A percentile compares a stretch with the other conserved stretches of the same genome.
Conservation (phyloP, 1,140 invertebrate species). For the Drosophila guanche region DNA sequence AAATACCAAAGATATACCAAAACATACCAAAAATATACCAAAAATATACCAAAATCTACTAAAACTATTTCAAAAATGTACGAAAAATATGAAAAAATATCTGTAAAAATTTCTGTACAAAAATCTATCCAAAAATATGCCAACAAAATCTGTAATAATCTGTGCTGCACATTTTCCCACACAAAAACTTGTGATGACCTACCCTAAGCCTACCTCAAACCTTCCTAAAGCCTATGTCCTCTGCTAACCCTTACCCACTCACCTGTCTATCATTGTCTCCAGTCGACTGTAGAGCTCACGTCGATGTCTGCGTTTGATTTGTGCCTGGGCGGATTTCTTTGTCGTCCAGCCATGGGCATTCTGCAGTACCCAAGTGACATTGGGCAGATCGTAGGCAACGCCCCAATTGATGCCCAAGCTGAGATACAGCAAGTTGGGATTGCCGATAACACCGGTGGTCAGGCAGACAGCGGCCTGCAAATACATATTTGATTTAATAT, state of each 20-base stretch:
- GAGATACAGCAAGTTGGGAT: slow-evolving; percentile 74
- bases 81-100: too few species aligned
- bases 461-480: slow-evolving; percentile 71
- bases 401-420: slow-evolving; percentile 87
- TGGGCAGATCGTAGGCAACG: slow-evolving; percentile 89
- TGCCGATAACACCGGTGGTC: slow-evolving; percentile 79
- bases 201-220: neutral
- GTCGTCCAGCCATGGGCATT: slow-evolving; percentile 80
- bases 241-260: slow-evolving; percentile 33
- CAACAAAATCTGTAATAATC: too few species aligned
- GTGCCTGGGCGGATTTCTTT: slow-evolving; percentile 52
- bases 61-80: too few species aligned
- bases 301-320: slow-evolving; percentile 86
- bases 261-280: slow-evolving; percentile 89
- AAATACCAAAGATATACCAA: too few species aligned
- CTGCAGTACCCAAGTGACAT: slow-evolving; percentile 87
- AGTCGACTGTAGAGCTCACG: slow-evolving; percentile 88
- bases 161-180: too few species aligned
- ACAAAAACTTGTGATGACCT: neutral
- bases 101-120: too few species aligned
- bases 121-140: too few species aligned
- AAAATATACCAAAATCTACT: too few species aligned
- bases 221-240: neutral
- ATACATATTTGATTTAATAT: slow-evolving; percentile 33
- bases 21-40: too few species aligned